Evolutionary conservation across 2,113 vertebrate genomes (phyloP), one percentile per base, ranked within the genome.

Genomic region (Hemibagrus wyckioides): DNA sequence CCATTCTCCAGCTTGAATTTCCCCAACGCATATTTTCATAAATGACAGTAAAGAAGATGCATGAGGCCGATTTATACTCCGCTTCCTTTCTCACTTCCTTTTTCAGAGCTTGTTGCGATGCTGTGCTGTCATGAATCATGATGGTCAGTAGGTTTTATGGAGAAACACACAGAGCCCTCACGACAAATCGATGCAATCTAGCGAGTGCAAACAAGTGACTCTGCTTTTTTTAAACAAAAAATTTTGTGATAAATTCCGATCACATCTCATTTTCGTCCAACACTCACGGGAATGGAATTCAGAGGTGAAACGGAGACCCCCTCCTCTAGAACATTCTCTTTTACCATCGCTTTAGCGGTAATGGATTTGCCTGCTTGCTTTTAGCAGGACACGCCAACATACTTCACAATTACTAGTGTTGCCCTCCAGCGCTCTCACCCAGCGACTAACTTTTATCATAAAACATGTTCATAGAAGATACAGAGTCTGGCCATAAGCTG

Each of bases 31-130:
- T 90, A 92, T 94, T 94, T 93, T 92, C 90, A 89, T 94, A 94
- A 94, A 92, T 92, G 92, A 92, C 90, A 90, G 88, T 92, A 91
- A 93, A 92, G 91, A 92, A 93, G 94, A 95, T 91, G 91, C 88
- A 94, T 87, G 84, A 92, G 57, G 85, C 85, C 33, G 57, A 94
- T 94, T 94, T 93, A 93, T 92, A 88, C 86, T 87, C 88, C 8
- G 57, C 83, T 88, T 84, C 15, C 76, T 36, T 88, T 89, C 86
- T 83, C 87, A 80, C 82, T 90, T 90, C 90, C 88, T 89, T 90
- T 75, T 73, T 76, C 59, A 85, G 44, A 28, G 30, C 86, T 83
- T 73, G 89, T 80, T 86, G 82, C 83, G 90, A 90, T 57, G 30
- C 87, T 33, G 54, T 33, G n/a, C 36, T 89, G 86, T 86, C 91